These are phyloP conservation scores for Macaria liturata DNA, from an alignment of 2,888 invertebrate genomes.

Conservation along the genomic window DNA sequence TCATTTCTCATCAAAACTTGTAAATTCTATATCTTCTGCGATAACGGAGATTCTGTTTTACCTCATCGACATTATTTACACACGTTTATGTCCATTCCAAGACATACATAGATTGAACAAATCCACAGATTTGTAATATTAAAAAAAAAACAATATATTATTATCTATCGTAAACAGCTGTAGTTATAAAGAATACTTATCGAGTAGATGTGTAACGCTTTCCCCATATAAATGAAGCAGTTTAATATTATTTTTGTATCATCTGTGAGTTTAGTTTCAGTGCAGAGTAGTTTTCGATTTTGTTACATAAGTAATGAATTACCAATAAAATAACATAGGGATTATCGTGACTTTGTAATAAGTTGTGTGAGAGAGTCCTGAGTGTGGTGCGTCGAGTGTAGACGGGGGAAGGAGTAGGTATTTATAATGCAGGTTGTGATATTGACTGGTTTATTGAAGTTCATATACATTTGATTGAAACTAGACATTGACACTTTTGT, in stretches of 20 bases:
- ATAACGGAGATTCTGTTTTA: slow-evolving; percentile 27
- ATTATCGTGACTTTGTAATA: slow-evolving; percentile 65
- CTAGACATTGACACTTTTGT: not conserved
- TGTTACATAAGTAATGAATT: slow-evolving; percentile 66
- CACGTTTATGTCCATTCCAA: slow-evolving; percentile 63
- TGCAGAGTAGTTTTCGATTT: slow-evolving; percentile 49
- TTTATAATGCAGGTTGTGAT: slow-evolving; percentile 52
- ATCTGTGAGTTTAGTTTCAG: slow-evolving; percentile 59
- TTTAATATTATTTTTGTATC: slow-evolving; percentile 64
- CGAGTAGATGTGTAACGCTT: slow-evolving; percentile 65
- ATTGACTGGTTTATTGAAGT: slow-evolving; percentile 38
- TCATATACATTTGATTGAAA: slow-evolving; percentile 26
- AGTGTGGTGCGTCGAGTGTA: slow-evolving; percentile 34
- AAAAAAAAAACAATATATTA: slow-evolving; percentile 34
- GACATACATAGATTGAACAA: slow-evolving; percentile 56
- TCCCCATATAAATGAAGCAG: slow-evolving; percentile 55
- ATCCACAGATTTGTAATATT: slow-evolving; percentile 57
- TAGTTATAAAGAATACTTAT: slow-evolving; percentile 60
- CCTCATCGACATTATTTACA: slow-evolving; percentile 31
- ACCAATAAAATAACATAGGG: slow-evolving; percentile 67
- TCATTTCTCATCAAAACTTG: slow-evolving; percentile 48
- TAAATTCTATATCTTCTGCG: slow-evolving; percentile 47
- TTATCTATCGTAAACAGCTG: slow-evolving; percentile 44
- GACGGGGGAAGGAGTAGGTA: slow-evolving; percentile 32
- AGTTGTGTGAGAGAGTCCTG: slow-evolving; percentile 57